Conservation (phyloP, 2,888 invertebrate species). For the Dione juno region DNA sequence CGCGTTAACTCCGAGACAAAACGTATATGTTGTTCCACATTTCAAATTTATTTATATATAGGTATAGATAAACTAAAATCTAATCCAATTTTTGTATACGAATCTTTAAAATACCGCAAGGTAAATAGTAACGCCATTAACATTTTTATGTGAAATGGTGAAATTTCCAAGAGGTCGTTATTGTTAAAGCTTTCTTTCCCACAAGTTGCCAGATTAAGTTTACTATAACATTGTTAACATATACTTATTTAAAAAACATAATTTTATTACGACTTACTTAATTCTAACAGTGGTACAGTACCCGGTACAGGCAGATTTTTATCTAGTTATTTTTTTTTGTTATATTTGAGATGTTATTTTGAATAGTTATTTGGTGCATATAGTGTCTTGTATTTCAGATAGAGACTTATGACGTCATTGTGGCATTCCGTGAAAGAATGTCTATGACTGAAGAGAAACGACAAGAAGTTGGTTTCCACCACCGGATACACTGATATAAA, state of each 20-base stretch:
- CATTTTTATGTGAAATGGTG: slow-evolving; percentile 40
- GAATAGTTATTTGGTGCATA: not conserved
- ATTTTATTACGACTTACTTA: not conserved
- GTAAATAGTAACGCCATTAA: slow-evolving; percentile 32
- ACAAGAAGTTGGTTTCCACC: no score
- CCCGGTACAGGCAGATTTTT: not conserved
- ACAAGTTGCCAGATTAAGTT: slow-evolving; percentile 20
- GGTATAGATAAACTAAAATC: not conserved
- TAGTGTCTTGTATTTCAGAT: no score
- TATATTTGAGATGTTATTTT: not conserved
- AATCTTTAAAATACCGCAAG: slow-evolving; percentile 15
- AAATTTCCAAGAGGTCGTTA: slow-evolving; percentile 28
- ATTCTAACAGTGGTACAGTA: not conserved
- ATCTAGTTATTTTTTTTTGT: not conserved
- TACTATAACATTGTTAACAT: slow-evolving; percentile 21
- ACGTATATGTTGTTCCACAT: no score
- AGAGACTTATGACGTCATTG: not conserved
- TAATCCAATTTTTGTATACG: not conserved
- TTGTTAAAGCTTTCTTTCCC: slow-evolving; percentile 34
- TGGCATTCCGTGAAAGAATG: no score
- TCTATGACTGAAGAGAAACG: no score
- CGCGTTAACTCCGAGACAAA: no score
- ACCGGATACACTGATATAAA: no score
- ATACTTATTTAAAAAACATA: not conserved
- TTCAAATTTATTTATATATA: not conserved